phyloP scores from a whole-genome alignment of 2,888 invertebrate genomes.

The Aphodius granarius region DNA sequence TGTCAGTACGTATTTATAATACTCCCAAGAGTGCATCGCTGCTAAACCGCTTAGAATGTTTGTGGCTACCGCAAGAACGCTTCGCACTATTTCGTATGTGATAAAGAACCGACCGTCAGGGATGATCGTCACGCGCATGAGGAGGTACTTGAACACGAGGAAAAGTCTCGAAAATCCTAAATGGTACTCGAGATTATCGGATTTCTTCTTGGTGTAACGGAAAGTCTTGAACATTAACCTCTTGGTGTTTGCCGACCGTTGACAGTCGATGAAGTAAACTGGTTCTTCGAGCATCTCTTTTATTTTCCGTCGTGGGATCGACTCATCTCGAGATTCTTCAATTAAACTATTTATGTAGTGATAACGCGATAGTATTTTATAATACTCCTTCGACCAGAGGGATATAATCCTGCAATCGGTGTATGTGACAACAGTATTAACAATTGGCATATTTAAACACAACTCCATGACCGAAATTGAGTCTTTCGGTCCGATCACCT shows the following conservation, averaged over 20 bases:
- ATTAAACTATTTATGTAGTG: constrained; percentile 1
- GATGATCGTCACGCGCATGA: constrained; percentile 28
- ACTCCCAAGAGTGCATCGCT: constrained; percentile 8
- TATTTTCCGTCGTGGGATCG: background rate
- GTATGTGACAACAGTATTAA: constrained; percentile 32
- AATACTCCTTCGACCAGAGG: constrained; percentile 6
- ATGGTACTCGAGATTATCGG: constrained; percentile 18
- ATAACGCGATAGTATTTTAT: constrained; percentile 1
- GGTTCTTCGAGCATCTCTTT: background rate
- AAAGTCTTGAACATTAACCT: constrained; percentile 15
- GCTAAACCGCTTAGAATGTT: constrained; percentile 23
- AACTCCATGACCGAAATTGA: constrained; percentile 33
- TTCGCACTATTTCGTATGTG: constrained; percentile 33
- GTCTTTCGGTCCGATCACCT: constrained; percentile 28
- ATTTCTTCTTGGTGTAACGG: constrained; percentile 12
- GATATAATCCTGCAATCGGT: constrained; percentile 34
- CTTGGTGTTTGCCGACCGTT: background rate
- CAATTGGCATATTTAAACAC: constrained; percentile 31
- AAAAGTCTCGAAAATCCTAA: constrained; percentile 6
- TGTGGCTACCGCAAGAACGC: constrained; percentile 30
- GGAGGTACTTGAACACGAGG: constrained; percentile 21
- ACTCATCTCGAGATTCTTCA: background rate
- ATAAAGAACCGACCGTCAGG: constrained; percentile 33
- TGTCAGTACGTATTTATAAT: constrained; percentile 22
- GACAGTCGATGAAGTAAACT: background rate